phyloP scores from a whole-genome alignment of 2,113 vertebrate species.

The Notiomystis cincta region DNA sequence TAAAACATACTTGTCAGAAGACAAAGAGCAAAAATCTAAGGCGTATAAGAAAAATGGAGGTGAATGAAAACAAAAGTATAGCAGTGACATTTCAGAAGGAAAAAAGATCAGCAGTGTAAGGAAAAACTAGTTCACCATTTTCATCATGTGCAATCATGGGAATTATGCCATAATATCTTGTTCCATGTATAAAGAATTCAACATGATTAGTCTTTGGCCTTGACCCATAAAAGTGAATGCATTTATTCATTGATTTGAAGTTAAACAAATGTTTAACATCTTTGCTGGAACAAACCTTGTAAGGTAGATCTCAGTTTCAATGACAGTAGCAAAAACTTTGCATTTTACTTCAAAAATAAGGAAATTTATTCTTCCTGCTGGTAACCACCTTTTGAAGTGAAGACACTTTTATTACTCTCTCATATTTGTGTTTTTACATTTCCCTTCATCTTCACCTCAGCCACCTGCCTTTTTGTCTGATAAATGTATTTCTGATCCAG shows the following conservation, averaged over 20 bases:
- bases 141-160: not conserved
- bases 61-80: not conserved
- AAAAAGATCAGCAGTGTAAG: not conserved
- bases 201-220: not conserved
- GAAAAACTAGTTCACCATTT: not conserved
- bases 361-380: not conserved
- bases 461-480: not conserved
- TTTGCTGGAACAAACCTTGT: not conserved
- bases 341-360: not conserved
- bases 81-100: not conserved
- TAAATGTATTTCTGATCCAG: not conserved
- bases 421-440: not conserved
- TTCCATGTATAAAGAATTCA: not conserved
- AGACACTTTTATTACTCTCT: not conserved
- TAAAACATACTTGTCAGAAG: not conserved
- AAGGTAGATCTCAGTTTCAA: not conserved
- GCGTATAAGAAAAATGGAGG: not conserved
- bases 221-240: not conserved
- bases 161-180: not conserved
- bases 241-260: not conserved
- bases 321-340: not conserved
- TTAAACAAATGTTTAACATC: not conserved
- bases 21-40: not conserved
- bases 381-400: rapidly evolving
- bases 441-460: not conserved